A percentile compares a stretch with the other conserved stretches of the same genome.
Evolutionary conservation across 2,113 vertebrate genomes (phyloP).

Genomic region (Prionailurus bengalensis): DNA sequence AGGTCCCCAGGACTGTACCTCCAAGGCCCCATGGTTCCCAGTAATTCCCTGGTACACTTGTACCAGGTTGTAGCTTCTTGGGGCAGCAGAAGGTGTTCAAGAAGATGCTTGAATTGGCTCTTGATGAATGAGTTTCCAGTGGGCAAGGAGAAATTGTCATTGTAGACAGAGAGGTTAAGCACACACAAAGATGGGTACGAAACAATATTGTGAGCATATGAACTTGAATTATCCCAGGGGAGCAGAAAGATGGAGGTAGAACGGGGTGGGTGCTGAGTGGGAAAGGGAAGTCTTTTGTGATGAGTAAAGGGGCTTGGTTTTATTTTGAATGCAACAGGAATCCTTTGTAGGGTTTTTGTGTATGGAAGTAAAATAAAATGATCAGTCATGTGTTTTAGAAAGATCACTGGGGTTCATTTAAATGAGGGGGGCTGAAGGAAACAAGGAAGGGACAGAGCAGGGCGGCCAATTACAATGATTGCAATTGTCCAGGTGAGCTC

Average conservation of each 20-base stretch:
- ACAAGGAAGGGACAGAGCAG: background rate
- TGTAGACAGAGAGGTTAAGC: background rate
- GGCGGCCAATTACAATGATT: rapidly evolving
- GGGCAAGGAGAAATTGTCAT: background rate
- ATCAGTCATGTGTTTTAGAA: background rate
- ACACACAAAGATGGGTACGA: rapidly evolving
- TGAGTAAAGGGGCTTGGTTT: background rate
- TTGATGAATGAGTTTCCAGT: background rate
- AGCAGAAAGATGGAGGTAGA: background rate
- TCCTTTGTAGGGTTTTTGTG: background rate
- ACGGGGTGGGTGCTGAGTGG: background rate
- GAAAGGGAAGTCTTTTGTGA: background rate
- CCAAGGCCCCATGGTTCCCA: background rate
- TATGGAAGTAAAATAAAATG: background rate
- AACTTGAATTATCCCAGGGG: background rate
- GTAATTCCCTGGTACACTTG: background rate
- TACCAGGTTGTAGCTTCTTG: background rate
- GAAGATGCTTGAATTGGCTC: background rate
- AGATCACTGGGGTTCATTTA: background rate
- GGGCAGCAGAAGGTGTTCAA: background rate
- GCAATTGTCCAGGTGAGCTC: background rate
- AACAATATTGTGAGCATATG: background rate
- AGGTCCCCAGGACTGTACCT: background rate
- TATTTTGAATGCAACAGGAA: background rate
- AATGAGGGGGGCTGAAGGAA: background rate